Evolutionary conservation across 1,140 invertebrate species (phyloP), one percentile per base, ranked within the genome.

Genomic region (Neodiprion pinetum): DNA sequence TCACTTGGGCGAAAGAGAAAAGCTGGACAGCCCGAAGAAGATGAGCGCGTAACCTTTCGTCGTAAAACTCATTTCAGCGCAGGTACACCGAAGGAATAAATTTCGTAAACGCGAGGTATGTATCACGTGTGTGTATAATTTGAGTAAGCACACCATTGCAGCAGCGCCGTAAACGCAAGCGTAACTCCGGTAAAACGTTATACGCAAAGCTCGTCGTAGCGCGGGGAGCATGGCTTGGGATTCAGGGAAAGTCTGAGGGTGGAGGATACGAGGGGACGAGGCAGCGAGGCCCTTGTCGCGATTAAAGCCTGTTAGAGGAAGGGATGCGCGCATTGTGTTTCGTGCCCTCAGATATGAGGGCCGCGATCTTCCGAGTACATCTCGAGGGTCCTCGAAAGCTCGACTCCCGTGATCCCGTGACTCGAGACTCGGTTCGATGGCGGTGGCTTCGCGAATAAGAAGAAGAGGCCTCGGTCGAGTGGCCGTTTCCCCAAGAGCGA

Each of bases 301-400:
- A 84, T 85, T 85, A 83, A 85, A 81, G 80, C 80, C 80, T 79
- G 80, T 84, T 84, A 84, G 83, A 78, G 71, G 72, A 77, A 83
- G 83, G 78, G 84, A 82, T 79, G 81, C 72, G 78, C 79, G 79
- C 74, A 82, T 84, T 83, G 83, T 83, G 78, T 76, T 71, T 76
- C 70, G 74, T 48, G 77, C 70, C 77, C 79, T 79, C 68, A 79
- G 81, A 83, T 84, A 84, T 82, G 77, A 83, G 78, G 79, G 67
- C 40, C 40, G 67, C 40, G 79, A 83, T 81, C 80, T 75, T 74
- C 67, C 71, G 81, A 82, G 79, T 81, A 83, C n/a, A 61, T 79
- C 81, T 77, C 75, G 80, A 81, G 82, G 79, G 80, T 80, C 79
- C 76, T 82, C 61, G 75, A 81, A 70, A 83, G 78, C 81, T 80